Conservation (phyloP, 2,888 invertebrate species). For the Allacma fusca region DNA sequence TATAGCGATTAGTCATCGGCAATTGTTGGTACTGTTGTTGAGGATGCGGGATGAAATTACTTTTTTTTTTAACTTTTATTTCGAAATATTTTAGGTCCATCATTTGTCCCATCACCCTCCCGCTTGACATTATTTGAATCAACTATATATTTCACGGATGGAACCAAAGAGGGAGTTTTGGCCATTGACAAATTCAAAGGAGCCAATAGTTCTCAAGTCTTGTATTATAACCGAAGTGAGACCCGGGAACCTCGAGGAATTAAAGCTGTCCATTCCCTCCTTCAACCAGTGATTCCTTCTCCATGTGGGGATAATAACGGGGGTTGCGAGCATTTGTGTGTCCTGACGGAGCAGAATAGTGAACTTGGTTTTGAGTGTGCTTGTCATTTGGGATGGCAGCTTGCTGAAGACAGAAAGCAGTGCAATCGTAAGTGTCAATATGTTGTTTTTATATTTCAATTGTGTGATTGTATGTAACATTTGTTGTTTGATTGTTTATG, state of each 20-base stretch:
- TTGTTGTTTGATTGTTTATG: not conserved
- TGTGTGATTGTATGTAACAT: not conserved
- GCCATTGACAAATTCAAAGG: conserved; percentile 87
- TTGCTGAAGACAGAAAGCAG: conserved; percentile 77
- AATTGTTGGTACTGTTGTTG: no score
- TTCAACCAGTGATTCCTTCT: conserved; percentile 73
- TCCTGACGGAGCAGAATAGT: conserved; percentile 72
- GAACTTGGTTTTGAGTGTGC: conserved; percentile 89
- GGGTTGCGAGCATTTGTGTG: conserved; percentile 92
- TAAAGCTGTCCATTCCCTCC: conserved; percentile 79
- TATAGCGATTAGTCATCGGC: no score
- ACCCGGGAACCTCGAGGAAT: conserved; percentile 81
- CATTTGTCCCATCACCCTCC: conserved; percentile 82
- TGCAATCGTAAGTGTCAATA: conserved; percentile 71
- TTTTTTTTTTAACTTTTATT: not conserved
- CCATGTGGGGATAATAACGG: conserved; percentile 89
- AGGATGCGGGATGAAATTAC: no score
- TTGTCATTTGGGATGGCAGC: conserved; percentile 85
- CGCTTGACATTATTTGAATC: conserved; percentile 85
- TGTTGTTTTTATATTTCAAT: conserved; percentile 19
- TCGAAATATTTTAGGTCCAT: conserved; percentile 68
- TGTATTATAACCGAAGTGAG: conserved; percentile 81
- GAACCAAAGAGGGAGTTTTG: conserved; percentile 87
- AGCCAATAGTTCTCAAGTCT: conserved; percentile 77
- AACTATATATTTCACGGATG: conserved; percentile 89